Evolutionary conservation across 92 coral and sea anemone species (phyloP), one percentile per base, ranked within the genome.

Genomic region (Phenganax marumi): DNA sequence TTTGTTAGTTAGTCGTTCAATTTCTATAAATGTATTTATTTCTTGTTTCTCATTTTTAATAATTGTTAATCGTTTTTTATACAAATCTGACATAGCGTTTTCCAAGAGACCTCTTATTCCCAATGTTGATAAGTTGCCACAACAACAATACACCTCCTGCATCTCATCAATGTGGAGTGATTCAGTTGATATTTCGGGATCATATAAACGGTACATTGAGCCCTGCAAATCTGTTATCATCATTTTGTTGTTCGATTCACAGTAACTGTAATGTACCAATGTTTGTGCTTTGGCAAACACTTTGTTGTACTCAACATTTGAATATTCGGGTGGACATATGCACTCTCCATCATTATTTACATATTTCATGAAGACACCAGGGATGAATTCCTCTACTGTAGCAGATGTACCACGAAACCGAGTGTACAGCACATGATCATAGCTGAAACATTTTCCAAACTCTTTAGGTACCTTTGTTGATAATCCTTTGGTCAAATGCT

Each of bases 171-270:
- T n/a, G 43, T 21, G 48, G 13, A 81, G 46, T 25, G 25, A 71
- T 33, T 26, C 25, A 19, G 89, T 70, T 12, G 86, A 69, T 39
- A 86, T 86, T 52, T 86, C 89, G 22, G 89, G 89, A 58, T 86
- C 89, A 18, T 81, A 86, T n/a, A 86, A 49, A 10, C 43, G 18
- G 25, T 81, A 86, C 8, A 12, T 66, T 50, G 86, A 51, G 7
- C 86, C 89, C 65, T 86, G 86, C 24, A 86, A 72, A 69, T 86
- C 86, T 8, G 76, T 79, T 6, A 86, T 71, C 86, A 86, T 86
- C 21, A 81, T 24, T 18, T 86, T 86, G 39, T 86, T 26, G 51
- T 50, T 14, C 10, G 47, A 60, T 52, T 70, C 56, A 50, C 14
- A 49, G 48, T 62, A 86, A 0, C 60, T 50, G 66, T 14, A 86